Percentiles rank a stretch among this genome's conserved stretches.
Conservation (phyloP, 2,797 vertebrate genomes). For the Chrosomus eos region DNA sequence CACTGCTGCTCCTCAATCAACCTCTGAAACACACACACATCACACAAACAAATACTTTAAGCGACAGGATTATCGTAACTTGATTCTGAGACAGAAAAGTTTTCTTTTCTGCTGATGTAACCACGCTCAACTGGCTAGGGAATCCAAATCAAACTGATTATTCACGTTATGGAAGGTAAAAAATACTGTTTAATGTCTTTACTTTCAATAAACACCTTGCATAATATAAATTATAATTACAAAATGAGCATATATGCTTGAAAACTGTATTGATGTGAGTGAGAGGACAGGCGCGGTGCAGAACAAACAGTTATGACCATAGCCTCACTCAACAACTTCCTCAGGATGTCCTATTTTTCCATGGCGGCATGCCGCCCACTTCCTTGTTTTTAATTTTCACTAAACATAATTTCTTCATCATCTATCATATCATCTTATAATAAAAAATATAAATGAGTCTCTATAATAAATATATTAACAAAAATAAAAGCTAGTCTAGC, state of each 20-base stretch:
- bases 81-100: background rate
- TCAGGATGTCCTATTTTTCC: conserved; percentile 68
- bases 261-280: background rate
- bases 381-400: conserved; percentile 65
- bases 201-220: background rate
- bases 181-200: background rate
- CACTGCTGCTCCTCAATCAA: conserved; percentile 75
- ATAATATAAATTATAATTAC: background rate
- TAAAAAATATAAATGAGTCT: background rate
- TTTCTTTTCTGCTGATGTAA: background rate
- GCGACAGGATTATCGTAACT: background rate
- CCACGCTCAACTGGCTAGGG: background rate
- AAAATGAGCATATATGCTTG: background rate
- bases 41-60: conserved; percentile 21
- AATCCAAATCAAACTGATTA: background rate
- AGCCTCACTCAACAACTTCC: conserved; percentile 64
- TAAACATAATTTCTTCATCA: background rate
- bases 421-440: background rate
- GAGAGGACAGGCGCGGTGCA: background rate
- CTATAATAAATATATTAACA: background rate
- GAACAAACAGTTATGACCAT: conserved; percentile 44
- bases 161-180: background rate
- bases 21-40: conserved; percentile 69
- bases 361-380: conserved; percentile 56
- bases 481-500: background rate